Evolutionary conservation across 2,797 vertebrate genomes (phyloP), one percentile per base, ranked within the genome.

Genomic region (Amblyraja radiata): DNA sequence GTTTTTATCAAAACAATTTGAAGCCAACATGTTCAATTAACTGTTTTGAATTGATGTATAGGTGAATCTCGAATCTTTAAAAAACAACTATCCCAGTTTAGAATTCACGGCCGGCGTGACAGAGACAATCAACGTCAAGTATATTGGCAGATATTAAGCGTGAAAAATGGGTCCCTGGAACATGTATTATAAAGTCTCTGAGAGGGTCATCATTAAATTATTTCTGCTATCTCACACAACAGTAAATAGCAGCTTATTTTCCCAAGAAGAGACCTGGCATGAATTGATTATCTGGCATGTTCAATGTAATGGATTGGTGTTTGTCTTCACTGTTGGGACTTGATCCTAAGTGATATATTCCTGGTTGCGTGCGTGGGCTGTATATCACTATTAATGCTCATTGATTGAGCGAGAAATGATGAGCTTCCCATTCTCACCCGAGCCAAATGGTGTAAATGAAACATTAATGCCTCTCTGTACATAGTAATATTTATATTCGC

Each of bases 281-380:
- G 71, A 91, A 91, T 91, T 73, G 65, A 91, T 91, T 92, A 76
- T 68, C 61, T 92, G 90, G 76, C 71, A 74, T 92, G 65, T 76
- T 92, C 58, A 68, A 92, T 54, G 46, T 16, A 54, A 92, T 76
- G 39, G 68, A 92, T 92, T 13, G 73, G 32, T 65, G n/a, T 32
- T 63, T 65, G 71, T 92, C 90, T 92, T 39, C 54, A 32, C 68
- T 91, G 68, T 39, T 91, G 68, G 23, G 68, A 54, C 10, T 65
- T 71, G 90, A 90, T 71, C 63, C 21, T 65, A 63, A 65, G 71
- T 54, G 71, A 74, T 92, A 76, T 39, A 76, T 92, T 76, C 25
- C 73, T 73, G 71, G 28, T 63, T 74, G 71, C 25, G 5, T 74
- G 25, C 46, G 25, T 13, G 58, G 68, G 9, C 25, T 92, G 39